Conservation (phyloP, 1,140 invertebrate species). For the Drosophila novamexicana region DNA sequence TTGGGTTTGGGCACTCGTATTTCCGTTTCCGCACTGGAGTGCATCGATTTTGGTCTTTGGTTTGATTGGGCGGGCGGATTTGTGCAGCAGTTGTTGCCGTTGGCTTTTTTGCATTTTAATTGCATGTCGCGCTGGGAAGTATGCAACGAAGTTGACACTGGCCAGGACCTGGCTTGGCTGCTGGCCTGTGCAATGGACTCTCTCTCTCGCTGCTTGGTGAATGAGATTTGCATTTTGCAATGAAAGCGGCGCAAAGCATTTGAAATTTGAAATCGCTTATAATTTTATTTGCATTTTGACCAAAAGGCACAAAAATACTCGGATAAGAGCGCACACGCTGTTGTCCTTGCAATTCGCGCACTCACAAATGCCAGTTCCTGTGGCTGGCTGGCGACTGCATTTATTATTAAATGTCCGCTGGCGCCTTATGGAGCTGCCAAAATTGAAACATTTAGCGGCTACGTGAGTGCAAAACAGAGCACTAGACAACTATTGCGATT, state of each 20-base stretch:
- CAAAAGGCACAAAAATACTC: constrained; percentile 48
- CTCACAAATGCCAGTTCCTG: constrained; percentile 20
- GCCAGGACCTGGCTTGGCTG: background rate
- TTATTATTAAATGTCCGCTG: constrained; percentile 73
- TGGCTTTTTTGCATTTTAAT: constrained; percentile 82
- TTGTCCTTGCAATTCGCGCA: constrained; percentile 44
- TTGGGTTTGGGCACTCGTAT: constrained; percentile 48
- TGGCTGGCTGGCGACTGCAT: constrained; percentile 51
- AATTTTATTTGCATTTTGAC: constrained; percentile 75
- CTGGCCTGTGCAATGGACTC: too few relatives aligned
- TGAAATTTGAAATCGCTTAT: constrained; percentile 63
- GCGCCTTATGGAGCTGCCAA: constrained; percentile 69
- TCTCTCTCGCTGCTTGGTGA: background rate
- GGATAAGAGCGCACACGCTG: constrained; percentile 51
- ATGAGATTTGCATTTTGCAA: constrained; percentile 75
- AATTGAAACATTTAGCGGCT: constrained; percentile 75
- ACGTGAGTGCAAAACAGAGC: constrained; percentile 47
- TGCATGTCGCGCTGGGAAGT: constrained; percentile 77
- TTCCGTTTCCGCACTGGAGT: constrained; percentile 71
- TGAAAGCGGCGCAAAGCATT: constrained; percentile 57
- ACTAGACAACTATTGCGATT: constrained; percentile 15
- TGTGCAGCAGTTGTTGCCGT: constrained; percentile 40
- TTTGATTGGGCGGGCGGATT: constrained; percentile 41
- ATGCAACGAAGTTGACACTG: constrained; percentile 66
- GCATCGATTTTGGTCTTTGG: constrained; percentile 78